phyloP scores from a whole-genome alignment of 2,888 invertebrate genomes.

The Bembecia ichneumoniformis region DNA sequence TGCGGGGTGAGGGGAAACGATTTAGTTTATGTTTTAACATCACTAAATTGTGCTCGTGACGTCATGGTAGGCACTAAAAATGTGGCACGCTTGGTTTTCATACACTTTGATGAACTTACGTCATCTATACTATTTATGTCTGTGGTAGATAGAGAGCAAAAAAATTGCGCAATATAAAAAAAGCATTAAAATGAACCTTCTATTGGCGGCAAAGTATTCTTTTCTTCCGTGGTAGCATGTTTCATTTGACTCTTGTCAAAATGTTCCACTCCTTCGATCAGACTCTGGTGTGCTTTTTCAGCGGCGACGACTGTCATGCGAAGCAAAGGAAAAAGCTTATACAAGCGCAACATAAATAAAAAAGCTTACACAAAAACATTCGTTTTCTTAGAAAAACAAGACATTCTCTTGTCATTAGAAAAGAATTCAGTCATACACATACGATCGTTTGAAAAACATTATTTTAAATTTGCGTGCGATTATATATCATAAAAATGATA shows the following conservation, averaged over 20 bases:
- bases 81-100: too few species aligned
- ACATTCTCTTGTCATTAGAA: background rate
- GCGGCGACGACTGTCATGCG: slow-evolving; percentile 75
- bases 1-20: too few species aligned
- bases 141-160: too few species aligned
- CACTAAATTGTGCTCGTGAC: too few species aligned
- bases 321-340: slow-evolving; percentile 1
- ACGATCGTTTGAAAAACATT: too few species aligned
- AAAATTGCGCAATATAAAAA: background rate
- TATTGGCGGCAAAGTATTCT: slow-evolving; percentile 80
- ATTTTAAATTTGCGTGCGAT: too few species aligned
- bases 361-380: slow-evolving; percentile 16
- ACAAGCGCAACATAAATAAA: slow-evolving; percentile 20
- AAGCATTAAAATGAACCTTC: slow-evolving; percentile 69
- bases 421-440: background rate
- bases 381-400: background rate
- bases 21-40: too few species aligned
- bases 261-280: slow-evolving; percentile 79
- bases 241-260: slow-evolving; percentile 82
- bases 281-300: slow-evolving; percentile 80
- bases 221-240: slow-evolving; percentile 81
- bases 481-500: too few species aligned
- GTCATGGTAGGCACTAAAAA: too few species aligned
- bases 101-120: too few species aligned
- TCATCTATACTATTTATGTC: too few species aligned